Conservation (phyloP, 2,888 invertebrate genomes). For the Caenorhabditis afra region DNA sequence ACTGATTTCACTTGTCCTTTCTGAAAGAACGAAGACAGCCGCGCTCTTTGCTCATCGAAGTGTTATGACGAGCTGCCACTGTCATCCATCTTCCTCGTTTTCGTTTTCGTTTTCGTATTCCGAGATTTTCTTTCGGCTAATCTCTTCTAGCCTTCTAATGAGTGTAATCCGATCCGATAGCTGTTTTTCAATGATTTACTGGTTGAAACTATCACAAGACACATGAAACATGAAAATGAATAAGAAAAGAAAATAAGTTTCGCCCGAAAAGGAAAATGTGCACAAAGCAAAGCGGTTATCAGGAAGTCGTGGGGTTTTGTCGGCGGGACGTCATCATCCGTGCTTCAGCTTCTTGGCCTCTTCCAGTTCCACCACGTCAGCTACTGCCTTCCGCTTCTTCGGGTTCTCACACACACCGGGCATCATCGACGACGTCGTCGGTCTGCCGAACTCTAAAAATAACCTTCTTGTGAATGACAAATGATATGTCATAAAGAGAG, state of each 20-base stretch:
- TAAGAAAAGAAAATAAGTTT: background rate
- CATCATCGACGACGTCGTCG: conserved; percentile 18
- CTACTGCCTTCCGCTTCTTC: conserved; percentile 29
- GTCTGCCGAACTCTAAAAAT: conserved; percentile 49
- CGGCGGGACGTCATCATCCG: conserved; percentile 25
- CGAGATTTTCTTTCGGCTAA: background rate
- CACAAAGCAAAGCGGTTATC: background rate
- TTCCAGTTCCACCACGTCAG: background rate
- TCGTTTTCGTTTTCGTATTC: background rate
- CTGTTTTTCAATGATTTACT: no score
- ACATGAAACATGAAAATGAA: background rate
- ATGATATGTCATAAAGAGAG: background rate
- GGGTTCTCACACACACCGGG: background rate
- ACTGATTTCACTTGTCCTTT: no score
- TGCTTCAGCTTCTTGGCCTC: conserved; percentile 38
- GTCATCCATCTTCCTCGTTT: background rate
- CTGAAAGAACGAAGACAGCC: background rate
- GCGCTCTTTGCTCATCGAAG: background rate
- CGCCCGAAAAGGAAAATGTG: background rate
- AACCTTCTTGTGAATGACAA: background rate
- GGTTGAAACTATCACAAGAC: no score
- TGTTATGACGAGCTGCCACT: background rate
- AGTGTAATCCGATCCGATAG: no score
- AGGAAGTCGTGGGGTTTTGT: background rate
- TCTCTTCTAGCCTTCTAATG: background rate